Conservation (phyloP, 2,888 invertebrate genomes). For the Dolichopus griseipennis region DNA sequence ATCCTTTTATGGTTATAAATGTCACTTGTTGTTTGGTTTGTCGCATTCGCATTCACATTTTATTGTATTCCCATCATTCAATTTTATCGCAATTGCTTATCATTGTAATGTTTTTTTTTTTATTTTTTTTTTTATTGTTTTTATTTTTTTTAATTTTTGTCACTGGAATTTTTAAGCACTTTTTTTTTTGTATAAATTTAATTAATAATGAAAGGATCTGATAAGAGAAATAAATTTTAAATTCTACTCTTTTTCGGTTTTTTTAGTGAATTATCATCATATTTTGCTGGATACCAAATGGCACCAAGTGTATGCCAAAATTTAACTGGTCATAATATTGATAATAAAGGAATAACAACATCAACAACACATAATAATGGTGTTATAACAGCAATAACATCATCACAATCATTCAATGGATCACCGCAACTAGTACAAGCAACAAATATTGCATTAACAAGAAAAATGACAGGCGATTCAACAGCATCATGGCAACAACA, state of each 20-base stretch:
- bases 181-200: too few species aligned
- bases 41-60: too few species aligned
- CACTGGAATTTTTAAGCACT: too few species aligned
- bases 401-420: not conserved
- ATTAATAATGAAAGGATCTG: not conserved
- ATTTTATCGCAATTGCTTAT: too few species aligned
- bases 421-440: not conserved
- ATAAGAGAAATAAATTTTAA: not conserved
- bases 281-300: slow-evolving; percentile 45
- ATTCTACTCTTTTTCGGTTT: not conserved
- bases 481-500: slow-evolving; percentile 35
- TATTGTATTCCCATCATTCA: too few species aligned
- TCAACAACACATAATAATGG: not conserved
- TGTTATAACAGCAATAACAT: not conserved
- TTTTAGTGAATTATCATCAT: slow-evolving; percentile 42
- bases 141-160: too few species aligned
- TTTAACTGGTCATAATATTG: slow-evolving; percentile 28
- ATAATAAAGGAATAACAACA: not conserved
- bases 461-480: slow-evolving; percentile 32
- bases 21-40: too few species aligned
- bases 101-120: too few species aligned
- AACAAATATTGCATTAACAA: slow-evolving; percentile 20
- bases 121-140: too few species aligned
- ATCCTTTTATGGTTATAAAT: too few species aligned
- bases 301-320: slow-evolving; percentile 45